A percentile compares a stretch with the other conserved stretches of the same genome.
Conservation (phyloP, 2,113 vertebrate genomes). For the Emydocephalus ijimae region DNA sequence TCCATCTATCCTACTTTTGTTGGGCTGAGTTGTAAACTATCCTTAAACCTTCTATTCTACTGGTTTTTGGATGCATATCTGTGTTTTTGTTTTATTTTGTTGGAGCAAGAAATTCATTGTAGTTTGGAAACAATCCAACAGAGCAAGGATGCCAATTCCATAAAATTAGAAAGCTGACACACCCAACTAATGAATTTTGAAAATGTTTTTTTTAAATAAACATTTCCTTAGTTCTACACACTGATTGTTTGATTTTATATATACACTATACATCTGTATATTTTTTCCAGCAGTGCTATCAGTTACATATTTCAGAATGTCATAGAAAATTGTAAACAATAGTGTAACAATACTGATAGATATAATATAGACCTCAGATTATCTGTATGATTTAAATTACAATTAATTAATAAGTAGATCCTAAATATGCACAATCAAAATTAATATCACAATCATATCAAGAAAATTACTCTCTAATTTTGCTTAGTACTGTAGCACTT, state of each 20-base stretch:
- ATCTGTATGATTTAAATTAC: background rate
- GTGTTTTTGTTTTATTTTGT: background rate
- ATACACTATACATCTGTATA: background rate
- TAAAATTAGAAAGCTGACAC: conserved; percentile 6
- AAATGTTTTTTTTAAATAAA: background rate
- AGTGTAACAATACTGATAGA: background rate
- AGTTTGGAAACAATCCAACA: conserved; percentile 1
- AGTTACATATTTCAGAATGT: background rate
- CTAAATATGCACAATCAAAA: background rate
- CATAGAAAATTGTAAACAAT: background rate
- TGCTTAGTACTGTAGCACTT: background rate
- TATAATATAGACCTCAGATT: background rate
- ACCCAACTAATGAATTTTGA: background rate
- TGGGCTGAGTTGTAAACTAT: background rate
- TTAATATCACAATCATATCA: background rate
- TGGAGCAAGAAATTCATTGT: background rate
- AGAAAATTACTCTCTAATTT: background rate
- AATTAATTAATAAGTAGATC: background rate
- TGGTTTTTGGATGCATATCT: background rate
- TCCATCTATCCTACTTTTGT: background rate
- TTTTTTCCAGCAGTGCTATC: background rate
- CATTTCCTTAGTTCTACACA: background rate
- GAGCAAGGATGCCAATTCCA: background rate
- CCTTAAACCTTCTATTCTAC: background rate
- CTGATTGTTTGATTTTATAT: background rate